phyloP scores from a whole-genome alignment of 2,113 vertebrate genomes.

The Myotis davidii region DNA sequence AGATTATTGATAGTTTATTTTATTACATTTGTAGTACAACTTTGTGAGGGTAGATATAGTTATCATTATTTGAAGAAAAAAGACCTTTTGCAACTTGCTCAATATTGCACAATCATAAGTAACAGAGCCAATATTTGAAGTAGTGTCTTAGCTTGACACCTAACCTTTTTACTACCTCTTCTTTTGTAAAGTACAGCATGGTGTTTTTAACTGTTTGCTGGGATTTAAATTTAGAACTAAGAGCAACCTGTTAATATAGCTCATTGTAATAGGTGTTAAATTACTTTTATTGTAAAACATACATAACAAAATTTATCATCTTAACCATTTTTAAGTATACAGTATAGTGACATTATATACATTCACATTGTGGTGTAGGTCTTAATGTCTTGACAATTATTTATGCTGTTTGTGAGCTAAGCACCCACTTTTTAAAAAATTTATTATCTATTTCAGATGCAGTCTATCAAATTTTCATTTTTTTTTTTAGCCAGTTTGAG shows the following conservation, averaged over 20 bases:
- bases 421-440: not conserved
- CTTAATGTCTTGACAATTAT: constrained; percentile 8
- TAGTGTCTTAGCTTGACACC: not conserved
- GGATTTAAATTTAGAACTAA: constrained; percentile 41
- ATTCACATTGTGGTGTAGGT: not conserved
- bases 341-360: not conserved
- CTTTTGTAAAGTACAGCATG: not conserved
- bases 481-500: not conserved
- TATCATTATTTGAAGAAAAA: constrained; percentile 8
- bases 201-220: not conserved
- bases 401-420: constrained; percentile 27
- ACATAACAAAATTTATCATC: not conserved
- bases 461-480: not conserved
- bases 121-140: not conserved
- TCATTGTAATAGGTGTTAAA: not conserved
- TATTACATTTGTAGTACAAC: not conserved
- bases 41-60: not conserved
- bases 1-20: not conserved
- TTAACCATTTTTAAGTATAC: not conserved
- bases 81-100: not conserved
- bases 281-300: not conserved
- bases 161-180: not conserved
- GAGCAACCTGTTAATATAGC: not conserved
- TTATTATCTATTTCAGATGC: not conserved
- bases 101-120: not conserved